Evolutionary conservation across 1,140 invertebrate genomes (phyloP), one percentile per base, ranked within the genome.

Genomic region (Trypoxylus dichotomus): DNA sequence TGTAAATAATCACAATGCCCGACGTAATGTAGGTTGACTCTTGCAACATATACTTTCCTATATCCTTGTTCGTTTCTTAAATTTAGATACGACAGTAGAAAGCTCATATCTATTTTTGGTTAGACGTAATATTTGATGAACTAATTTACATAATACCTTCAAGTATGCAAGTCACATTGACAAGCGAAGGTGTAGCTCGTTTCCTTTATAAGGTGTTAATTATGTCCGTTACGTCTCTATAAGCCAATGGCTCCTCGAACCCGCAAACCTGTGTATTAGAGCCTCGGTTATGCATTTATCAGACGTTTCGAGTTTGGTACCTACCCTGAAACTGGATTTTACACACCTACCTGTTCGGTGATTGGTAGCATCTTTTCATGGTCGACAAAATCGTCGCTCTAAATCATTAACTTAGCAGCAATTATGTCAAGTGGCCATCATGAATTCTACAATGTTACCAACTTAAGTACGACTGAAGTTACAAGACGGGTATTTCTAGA

Each of bases 271-370:
- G 27, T 25, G 11, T 29, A 19, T 68, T 27, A 37, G 32, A 37
- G 32, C 32, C 10, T 37, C 10, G 10, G 32, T 8, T 37, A 37
- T 37, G 10, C 32, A 37, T 37, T 37, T 37, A 37, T 37, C 32
- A 37, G 32, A 37, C 32, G 21, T 68, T 68, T 24, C 24, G 47
- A 19, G 47, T n/a, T 54, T 54, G 15, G 60, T 74, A 74, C 72
- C 72, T 74, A 41, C 72, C 72, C 72, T n/a, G 29, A 74, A 74
- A 74, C 72, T 74, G 72, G 72, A 37, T 37, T 43, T 41, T 74
- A 32, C 72, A 74, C 72, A 74, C 72, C 72, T 74, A 74, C 72
- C 72, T 74, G 72, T 43, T 41, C 41, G n/a, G 27, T 42, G 72
- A 74, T 74, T 74, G 72, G 72, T 74, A 42, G 29, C 72, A 21